These are phyloP conservation scores for Acridotheres tristis DNA, from an alignment of 2,797 vertebrate species.

Conservation along the genomic window DNA sequence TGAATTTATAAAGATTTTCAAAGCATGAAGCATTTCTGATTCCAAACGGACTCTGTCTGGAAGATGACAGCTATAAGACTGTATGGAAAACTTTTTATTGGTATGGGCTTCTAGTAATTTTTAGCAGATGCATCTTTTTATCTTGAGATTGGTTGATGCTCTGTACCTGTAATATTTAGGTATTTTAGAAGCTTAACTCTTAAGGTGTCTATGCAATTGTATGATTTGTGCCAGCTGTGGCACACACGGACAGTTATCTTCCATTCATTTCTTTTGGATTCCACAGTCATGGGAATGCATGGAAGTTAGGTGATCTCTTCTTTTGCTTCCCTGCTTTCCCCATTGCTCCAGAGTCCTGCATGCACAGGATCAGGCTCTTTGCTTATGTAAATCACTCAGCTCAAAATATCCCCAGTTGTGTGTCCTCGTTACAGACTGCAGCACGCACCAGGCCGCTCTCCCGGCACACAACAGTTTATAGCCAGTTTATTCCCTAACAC, in stretches of 20 bases:
- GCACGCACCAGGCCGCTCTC: background rate
- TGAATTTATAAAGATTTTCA: constrained; percentile 19
- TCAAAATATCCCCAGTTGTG: background rate
- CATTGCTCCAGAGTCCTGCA: background rate
- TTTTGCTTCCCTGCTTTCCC: background rate
- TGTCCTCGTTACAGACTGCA: constrained; percentile 19
- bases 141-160: background rate
- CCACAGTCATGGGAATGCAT: background rate
- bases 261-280: background rate
- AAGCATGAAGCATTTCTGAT: background rate
- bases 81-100: background rate
- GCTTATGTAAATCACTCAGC: background rate
- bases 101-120: background rate
- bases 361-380: background rate
- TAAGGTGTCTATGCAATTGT: background rate
- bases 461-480: background rate
- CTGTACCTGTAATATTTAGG: background rate
- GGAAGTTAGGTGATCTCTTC: background rate
- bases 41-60: background rate
- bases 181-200: background rate
- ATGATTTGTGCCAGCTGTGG: rapidly evolving
- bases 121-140: background rate
- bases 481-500: background rate
- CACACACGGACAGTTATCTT: rapidly evolving
- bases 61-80: background rate